These are phyloP conservation scores for Prunella himalayana DNA, from an alignment of 2,113 vertebrate genomes.

Conservation along the genomic window DNA sequence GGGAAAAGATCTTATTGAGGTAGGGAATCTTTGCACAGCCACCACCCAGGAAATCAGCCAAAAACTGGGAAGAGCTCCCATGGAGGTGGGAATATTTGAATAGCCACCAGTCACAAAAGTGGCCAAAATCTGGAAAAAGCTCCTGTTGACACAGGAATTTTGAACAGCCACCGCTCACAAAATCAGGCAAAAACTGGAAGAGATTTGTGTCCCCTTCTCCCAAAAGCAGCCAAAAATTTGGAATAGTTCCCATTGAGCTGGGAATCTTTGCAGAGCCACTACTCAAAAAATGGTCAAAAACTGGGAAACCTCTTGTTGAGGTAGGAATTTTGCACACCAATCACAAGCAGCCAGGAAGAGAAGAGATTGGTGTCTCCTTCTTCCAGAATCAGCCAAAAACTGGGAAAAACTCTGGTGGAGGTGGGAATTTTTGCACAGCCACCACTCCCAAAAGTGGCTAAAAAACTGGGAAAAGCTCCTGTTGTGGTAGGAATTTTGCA, in stretches of 20 bases:
- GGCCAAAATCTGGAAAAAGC: neutral
- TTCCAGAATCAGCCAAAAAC: neutral
- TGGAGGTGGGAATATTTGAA: neutral
- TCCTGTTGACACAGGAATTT: no score
- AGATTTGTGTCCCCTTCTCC: no score
- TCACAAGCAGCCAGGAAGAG: no score
- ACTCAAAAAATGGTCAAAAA: rapidly evolving
- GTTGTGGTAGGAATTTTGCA: neutral
- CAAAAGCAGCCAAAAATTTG: rapidly evolving
- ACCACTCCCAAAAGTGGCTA: neutral
- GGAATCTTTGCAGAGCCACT: no score
- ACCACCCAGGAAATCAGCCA: rapidly evolving
- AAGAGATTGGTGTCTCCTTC: no score
- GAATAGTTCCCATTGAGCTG: rapidly evolving
- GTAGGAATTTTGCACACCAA: no score
- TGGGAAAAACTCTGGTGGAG: neutral
- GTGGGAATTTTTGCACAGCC: neutral
- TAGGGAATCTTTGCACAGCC: neutral
- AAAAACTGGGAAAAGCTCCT: neutral
- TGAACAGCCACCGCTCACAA: neutral
- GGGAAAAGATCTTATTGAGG: rapidly evolving
- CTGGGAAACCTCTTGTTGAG: neutral
- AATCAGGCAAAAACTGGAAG: no score
- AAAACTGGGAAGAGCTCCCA: rapidly evolving
- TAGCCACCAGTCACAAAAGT: rapidly evolving